Evolutionary conservation across 2,113 vertebrate genomes (phyloP).

Genomic region (Athene cunicularia): DNA sequence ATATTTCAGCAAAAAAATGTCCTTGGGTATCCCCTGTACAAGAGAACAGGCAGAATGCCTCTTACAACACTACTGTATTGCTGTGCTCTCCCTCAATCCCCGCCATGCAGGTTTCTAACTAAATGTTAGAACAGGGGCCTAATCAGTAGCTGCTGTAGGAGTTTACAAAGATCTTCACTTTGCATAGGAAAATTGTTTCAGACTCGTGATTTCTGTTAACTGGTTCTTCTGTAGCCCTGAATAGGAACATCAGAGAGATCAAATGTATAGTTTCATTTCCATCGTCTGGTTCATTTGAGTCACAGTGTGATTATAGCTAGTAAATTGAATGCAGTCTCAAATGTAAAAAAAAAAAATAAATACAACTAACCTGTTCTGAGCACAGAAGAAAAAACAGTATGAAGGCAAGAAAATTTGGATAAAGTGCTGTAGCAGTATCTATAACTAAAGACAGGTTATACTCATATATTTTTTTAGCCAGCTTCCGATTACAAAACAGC

Average conservation of each 20-base stretch:
- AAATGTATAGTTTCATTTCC: not conserved
- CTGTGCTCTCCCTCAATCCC: not conserved
- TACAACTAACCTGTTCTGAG: not conserved
- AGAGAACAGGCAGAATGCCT: not conserved
- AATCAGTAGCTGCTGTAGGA: not conserved
- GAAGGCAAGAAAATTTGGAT: not conserved
- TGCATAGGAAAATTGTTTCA: not conserved
- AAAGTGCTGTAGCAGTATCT: not conserved
- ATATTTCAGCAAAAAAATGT: not conserved
- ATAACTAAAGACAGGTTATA: not conserved
- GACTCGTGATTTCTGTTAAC: not conserved
- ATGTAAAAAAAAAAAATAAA: not conserved
- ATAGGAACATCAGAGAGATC: not conserved
- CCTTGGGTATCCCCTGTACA: not conserved
- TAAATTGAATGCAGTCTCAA: not conserved
- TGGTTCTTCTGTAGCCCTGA: not conserved
- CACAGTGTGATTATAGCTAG: not conserved
- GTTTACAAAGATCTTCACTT: not conserved
- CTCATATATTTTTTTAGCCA: not conserved
- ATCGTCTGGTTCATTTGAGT: not conserved
- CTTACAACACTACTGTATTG: not conserved
- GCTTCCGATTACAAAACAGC: not conserved
- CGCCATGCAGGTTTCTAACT: not conserved
- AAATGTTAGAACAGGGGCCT: not conserved
- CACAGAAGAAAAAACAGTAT: not conserved